phyloP scores from a whole-genome alignment of 2,113 vertebrate species.

The Gavialis gangeticus region DNA sequence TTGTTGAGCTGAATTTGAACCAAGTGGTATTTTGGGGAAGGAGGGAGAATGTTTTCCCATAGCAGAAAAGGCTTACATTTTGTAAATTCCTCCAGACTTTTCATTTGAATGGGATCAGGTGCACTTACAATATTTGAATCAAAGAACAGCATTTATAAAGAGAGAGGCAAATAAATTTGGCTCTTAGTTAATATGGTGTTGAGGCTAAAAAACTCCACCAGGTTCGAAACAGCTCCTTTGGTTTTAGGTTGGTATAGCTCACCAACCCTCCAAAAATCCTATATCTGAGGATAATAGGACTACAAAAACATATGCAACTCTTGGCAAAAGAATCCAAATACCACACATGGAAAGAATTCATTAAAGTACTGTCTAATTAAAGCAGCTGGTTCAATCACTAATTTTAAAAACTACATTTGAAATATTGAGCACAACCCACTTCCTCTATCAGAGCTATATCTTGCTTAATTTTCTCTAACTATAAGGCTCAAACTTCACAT shows the following conservation, averaged over 20 bases:
- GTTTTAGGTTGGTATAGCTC: neutral
- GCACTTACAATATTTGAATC: neutral
- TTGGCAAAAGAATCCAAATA: slow-evolving; percentile 11
- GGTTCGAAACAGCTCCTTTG: neutral
- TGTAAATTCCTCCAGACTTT: neutral
- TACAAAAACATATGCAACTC: neutral
- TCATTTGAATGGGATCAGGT: too few relatives aligned
- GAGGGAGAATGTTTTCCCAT: too few relatives aligned
- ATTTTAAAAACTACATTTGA: slow-evolving; percentile 47
- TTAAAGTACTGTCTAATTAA: slow-evolving; percentile 52
- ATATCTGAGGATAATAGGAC: neutral
- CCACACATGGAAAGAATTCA: slow-evolving; percentile 53
- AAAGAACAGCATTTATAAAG: neutral
- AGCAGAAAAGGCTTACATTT: too few relatives aligned
- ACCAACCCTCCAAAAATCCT: neutral
- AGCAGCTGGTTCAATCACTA: slow-evolving; percentile 29
- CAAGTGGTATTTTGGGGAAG: too few relatives aligned
- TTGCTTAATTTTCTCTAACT: neutral
- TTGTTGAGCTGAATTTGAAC: neutral
- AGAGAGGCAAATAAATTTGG: neutral
- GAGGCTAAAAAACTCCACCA: neutral
- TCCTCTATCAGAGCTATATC: slow-evolving; percentile 47
- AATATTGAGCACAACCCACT: slow-evolving; percentile 29
- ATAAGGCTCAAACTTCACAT: slow-evolving; percentile 34
- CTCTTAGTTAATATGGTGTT: neutral